Percentiles rank a stretch among this genome's conserved stretches.
Evolutionary conservation across 1,140 invertebrate genomes (phyloP).

Genomic region (Apis laboriosa): DNA sequence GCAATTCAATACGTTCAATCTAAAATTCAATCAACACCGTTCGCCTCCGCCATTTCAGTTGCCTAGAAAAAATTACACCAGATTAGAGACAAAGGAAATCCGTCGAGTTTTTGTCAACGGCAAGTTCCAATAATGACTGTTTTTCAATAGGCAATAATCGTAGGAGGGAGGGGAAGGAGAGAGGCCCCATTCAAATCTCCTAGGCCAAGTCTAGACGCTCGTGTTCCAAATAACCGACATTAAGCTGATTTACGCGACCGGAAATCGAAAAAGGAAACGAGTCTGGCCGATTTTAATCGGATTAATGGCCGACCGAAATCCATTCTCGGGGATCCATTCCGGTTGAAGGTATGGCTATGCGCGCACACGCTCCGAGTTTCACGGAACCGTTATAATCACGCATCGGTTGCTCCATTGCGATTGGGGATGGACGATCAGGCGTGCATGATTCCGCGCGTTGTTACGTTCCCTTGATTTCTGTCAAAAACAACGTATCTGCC

Average conservation of each 20-base stretch:
- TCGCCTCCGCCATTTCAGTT: background rate
- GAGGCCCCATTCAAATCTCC: background rate
- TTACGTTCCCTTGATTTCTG: background rate
- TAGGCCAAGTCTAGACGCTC: background rate
- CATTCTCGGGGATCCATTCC: constrained; percentile 45
- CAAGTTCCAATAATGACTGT: constrained; percentile 1
- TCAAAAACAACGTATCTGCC: constrained; percentile 30
- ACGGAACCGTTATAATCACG: constrained; percentile 44
- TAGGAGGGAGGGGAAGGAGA: too few relatives aligned
- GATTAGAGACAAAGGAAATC: constrained; percentile 12
- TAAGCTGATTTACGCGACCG: constrained; percentile 43
- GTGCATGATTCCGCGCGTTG: constrained; percentile 27
- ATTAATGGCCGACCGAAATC: constrained; percentile 57
- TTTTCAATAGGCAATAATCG: background rate
- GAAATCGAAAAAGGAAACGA: constrained; percentile 32
- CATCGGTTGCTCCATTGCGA: constrained; percentile 39
- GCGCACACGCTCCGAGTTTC: constrained; percentile 2
- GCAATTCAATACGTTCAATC: background rate
- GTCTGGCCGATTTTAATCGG: constrained; percentile 52
- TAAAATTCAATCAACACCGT: constrained; percentile 20
- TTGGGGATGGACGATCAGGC: constrained; percentile 31
- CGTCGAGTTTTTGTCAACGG: background rate
- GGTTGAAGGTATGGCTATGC: constrained; percentile 43
- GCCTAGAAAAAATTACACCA: background rate
- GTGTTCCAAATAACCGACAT: constrained; percentile 11